These are phyloP conservation scores for Onthophagus taurus DNA, from an alignment of 1,140 invertebrate species.

Conservation along the genomic window DNA sequence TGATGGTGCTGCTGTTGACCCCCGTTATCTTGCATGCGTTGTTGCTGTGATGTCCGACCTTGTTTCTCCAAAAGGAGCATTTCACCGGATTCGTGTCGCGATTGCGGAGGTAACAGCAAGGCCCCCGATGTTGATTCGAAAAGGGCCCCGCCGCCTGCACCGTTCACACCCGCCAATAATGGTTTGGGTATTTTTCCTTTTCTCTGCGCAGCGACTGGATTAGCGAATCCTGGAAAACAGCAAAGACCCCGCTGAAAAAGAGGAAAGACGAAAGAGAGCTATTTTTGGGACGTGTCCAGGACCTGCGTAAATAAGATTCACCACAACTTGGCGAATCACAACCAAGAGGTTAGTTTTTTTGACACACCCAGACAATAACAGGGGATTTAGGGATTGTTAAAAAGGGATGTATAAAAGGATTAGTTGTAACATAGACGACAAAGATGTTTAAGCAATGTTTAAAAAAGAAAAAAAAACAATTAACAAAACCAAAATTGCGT, in stretches of 20 bases:
- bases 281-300: conserved; percentile 42
- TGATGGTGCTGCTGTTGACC: conserved; percentile 36
- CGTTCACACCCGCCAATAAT: conserved; percentile 64
- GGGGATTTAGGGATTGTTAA: too few relatives aligned
- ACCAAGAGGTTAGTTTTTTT: conserved; percentile 23
- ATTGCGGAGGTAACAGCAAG: conserved; percentile 33
- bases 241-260: conserved; percentile 68
- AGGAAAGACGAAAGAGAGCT: conserved; percentile 48
- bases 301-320: conserved; percentile 40
- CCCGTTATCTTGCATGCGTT: conserved; percentile 49
- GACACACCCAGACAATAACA: too few relatives aligned
- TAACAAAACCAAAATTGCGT: too few relatives aligned
- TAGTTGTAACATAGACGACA: too few relatives aligned
- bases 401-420: too few relatives aligned
- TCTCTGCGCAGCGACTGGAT: conserved; percentile 69
- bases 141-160: conserved; percentile 40
- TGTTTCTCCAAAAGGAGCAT: conserved; percentile 67
- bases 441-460: too few relatives aligned
- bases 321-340: conserved; percentile 30
- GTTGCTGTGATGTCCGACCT: conserved; percentile 62
- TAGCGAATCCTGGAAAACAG: conserved; percentile 80
- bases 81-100: conserved; percentile 49
- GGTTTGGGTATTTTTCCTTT: conserved; percentile 74
- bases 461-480: too few relatives aligned
- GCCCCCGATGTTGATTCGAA: conserved; percentile 40